Conservation (phyloP, 2,113 vertebrate species). For the Nestor notabilis region DNA sequence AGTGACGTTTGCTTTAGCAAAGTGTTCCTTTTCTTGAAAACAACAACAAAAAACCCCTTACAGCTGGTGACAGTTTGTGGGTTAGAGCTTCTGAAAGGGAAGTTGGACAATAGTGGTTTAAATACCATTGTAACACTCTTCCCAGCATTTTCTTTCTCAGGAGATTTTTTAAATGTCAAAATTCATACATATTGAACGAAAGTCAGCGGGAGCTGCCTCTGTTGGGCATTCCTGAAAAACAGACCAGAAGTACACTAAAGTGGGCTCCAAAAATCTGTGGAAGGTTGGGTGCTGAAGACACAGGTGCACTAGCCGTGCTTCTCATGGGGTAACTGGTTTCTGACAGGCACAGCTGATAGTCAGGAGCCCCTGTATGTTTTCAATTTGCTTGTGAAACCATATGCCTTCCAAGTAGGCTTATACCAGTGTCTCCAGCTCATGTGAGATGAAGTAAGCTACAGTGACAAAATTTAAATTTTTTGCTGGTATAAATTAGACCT, state of each 20-base stretch:
- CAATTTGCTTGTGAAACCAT: not conserved
- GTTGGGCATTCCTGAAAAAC: not conserved
- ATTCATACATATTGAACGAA: not conserved
- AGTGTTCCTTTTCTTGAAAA: not conserved
- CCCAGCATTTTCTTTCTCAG: not conserved
- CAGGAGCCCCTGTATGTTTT: not conserved
- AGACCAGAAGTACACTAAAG: not conserved
- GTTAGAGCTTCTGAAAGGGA: not conserved
- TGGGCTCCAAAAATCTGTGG: not conserved
- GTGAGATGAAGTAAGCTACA: not conserved
- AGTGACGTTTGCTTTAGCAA: not conserved
- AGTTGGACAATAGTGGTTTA: not conserved
- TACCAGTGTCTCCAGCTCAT: not conserved
- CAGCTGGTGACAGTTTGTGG: not conserved
- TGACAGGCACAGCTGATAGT: not conserved
- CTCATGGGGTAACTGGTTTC: not conserved
- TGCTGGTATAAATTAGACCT: not conserved
- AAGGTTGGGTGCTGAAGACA: not conserved
- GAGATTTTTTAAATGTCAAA: not conserved
- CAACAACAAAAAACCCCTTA: not conserved
- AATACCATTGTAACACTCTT: not conserved
- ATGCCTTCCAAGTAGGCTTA: not conserved
- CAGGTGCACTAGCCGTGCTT: not conserved
- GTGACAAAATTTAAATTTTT: not conserved
- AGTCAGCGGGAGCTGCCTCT: not conserved